Percentiles rank a stretch among this genome's conserved stretches.
phyloP scores from a whole-genome alignment of 2,888 invertebrate genomes.

The Blomia tropicalis region DNA sequence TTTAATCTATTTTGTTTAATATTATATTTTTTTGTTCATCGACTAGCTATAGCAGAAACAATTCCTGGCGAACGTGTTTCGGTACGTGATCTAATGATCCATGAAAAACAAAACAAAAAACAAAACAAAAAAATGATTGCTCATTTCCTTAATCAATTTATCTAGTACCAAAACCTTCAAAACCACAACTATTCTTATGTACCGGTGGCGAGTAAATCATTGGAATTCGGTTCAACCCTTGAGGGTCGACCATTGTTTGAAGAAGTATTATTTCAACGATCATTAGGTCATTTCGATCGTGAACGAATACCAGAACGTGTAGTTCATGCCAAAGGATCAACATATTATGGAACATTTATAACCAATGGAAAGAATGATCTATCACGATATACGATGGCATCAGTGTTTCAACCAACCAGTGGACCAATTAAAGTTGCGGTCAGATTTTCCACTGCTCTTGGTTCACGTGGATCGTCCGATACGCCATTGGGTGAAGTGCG shows the following conservation, averaged over 20 bases:
- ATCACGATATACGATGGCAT: conserved; percentile 57
- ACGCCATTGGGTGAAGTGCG: conserved; percentile 67
- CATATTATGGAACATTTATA: conserved; percentile 69
- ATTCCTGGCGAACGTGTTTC: no score
- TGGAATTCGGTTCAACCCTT: no score
- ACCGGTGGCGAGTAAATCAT: no score
- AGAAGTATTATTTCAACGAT: background rate
- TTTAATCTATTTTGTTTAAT: no score
- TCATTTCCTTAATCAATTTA: no score
- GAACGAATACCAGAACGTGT: conserved; percentile 91
- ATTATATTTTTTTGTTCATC: no score
- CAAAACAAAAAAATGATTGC: no score
- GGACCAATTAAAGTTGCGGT: conserved; percentile 62
- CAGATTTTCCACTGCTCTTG: conserved; percentile 61
- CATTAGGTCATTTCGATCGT: conserved; percentile 44
- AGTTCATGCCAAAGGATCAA: conserved; percentile 84
- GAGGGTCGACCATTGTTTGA: background rate
- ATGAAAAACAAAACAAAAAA: no score
- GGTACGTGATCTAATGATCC: no score
- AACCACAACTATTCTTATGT: no score
- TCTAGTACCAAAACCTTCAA: no score
- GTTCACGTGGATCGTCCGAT: conserved; percentile 77
- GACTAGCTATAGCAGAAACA: no score
- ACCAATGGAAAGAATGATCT: conserved; percentile 58
- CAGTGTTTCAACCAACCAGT: conserved; percentile 56